A percentile compares a stretch with the other conserved stretches of the same genome.
Conservation (phyloP, 2,797 vertebrate species). For the Synanceia verrucosa region DNA sequence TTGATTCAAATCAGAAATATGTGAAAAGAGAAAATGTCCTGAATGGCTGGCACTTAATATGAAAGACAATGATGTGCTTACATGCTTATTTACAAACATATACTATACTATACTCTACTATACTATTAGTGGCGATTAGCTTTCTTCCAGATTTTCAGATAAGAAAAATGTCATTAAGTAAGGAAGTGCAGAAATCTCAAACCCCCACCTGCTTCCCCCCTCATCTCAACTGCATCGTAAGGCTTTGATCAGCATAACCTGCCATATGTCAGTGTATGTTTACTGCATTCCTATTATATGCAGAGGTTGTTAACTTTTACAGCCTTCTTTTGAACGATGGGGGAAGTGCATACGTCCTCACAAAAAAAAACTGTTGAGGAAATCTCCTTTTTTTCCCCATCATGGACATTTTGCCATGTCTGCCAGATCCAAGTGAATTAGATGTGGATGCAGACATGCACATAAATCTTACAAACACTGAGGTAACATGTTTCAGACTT, state of each 20-base stretch:
- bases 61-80: no score
- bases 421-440: conserved; percentile 68
- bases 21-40: conserved; percentile 3
- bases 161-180: conserved; percentile 18
- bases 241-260: conserved; percentile 65
- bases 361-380: conserved; percentile 74
- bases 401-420: conserved; percentile 61
- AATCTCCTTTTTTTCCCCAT: conserved; percentile 54
- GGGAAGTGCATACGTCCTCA: conserved; percentile 71
- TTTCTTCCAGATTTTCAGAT: conserved; percentile 9
- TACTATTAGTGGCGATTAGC: no score
- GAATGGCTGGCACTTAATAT: neutral
- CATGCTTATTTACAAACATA: no score
- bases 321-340: conserved; percentile 56
- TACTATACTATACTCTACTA: no score
- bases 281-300: conserved; percentile 55
- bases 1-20: neutral
- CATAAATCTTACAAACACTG: conserved; percentile 77
- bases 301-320: conserved; percentile 74
- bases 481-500: conserved; percentile 69
- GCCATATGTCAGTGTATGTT: conserved; percentile 65
- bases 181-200: conserved; percentile 44
- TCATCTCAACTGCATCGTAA: conserved; percentile 22
- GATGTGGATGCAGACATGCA: conserved; percentile 61
- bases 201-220: neutral